Evolutionary conservation across 1,140 invertebrate genomes (phyloP).

Genomic region (Dermatophagoides farinae): DNA sequence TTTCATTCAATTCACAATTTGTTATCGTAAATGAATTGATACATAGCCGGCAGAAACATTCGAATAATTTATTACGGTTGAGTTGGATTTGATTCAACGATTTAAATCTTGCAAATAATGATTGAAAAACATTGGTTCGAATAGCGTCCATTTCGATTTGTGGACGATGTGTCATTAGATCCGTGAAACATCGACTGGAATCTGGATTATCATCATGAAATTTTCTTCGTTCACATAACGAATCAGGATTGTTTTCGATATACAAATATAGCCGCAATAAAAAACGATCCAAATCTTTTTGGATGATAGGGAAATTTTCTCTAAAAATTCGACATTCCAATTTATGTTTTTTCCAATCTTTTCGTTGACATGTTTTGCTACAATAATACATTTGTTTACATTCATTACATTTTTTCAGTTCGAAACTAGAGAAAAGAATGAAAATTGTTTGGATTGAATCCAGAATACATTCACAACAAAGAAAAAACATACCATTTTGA

Average conservation of each 20-base stretch:
- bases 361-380: neutral
- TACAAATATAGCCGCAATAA: neutral
- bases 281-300: neutral
- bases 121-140: neutral
- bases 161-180: slow-evolving; percentile 4
- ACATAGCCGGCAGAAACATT: slow-evolving; percentile 7
- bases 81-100: neutral
- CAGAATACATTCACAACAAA: neutral
- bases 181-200: neutral
- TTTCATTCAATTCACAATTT: neutral
- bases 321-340: slow-evolving; percentile 1
- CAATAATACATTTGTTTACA: slow-evolving; percentile 12
- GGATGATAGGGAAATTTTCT: neutral
- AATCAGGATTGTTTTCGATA: neutral
- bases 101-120: neutral
- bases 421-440: slow-evolving; percentile 2
- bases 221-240: neutral
- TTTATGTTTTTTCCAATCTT: slow-evolving; percentile 10
- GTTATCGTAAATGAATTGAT: slow-evolving; percentile 12
- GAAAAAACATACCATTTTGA: neutral
- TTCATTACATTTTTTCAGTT: slow-evolving; percentile 10
- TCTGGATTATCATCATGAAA: neutral
- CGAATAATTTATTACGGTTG: neutral
- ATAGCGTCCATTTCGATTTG: neutral
- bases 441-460: neutral